phyloP scores from a whole-genome alignment of 2,797 vertebrate genomes.

The Scarus forsteni region DNA sequence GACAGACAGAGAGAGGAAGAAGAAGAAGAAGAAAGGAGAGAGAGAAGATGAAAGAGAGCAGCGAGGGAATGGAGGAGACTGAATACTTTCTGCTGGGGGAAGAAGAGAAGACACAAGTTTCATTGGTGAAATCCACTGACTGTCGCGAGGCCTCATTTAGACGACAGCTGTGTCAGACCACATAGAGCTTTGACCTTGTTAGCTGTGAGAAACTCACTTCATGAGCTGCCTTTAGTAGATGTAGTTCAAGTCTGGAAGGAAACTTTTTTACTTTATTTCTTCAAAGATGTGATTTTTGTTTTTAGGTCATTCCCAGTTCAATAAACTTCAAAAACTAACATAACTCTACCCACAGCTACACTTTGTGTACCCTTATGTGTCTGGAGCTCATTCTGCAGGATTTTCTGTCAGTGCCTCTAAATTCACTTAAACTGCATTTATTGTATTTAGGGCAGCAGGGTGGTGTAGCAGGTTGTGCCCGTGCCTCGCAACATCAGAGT shows the following conservation, averaged over 20 bases:
- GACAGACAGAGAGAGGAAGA: slow-evolving; percentile 24
- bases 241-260: slow-evolving; percentile 11
- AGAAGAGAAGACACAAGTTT: slow-evolving; percentile 55
- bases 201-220: slow-evolving; percentile 40
- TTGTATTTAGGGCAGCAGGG: no score
- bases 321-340: background rate
- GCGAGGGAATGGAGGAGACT: slow-evolving; percentile 64
- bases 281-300: background rate
- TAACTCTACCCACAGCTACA: background rate
- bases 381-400: background rate
- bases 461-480: no score
- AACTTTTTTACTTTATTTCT: slow-evolving; percentile 1
- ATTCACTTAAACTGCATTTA: background rate
- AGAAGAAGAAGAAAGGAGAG: slow-evolving; percentile 36
- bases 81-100: slow-evolving; percentile 65
- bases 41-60: slow-evolving; percentile 72
- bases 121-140: slow-evolving; percentile 56
- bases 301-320: background rate
- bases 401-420: background rate
- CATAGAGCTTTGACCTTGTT: slow-evolving; percentile 63
- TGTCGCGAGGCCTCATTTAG: slow-evolving; percentile 66
- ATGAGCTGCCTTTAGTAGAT: slow-evolving; percentile 24
- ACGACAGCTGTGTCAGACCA: slow-evolving; percentile 59
- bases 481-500: no score
- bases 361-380: background rate